phyloP scores from a whole-genome alignment of 2,113 vertebrate genomes.

The Myiozetetes cayanensis region DNA sequence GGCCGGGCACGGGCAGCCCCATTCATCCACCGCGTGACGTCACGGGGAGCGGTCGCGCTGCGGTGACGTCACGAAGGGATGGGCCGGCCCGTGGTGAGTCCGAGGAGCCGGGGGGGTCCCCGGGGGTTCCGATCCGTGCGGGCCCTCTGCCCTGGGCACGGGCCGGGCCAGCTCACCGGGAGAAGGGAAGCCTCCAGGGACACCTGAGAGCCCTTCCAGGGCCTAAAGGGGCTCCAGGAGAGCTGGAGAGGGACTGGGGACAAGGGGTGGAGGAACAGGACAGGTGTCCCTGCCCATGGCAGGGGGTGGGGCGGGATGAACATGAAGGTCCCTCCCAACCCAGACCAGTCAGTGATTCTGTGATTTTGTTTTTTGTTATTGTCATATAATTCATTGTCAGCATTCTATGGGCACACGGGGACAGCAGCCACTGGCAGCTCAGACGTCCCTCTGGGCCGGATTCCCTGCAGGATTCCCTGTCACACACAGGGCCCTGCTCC shows the following conservation, averaged over 20 bases:
- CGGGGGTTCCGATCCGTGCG: background rate
- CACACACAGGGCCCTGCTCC: background rate
- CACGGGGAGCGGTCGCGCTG: background rate
- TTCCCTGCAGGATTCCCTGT: background rate
- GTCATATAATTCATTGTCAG: background rate
- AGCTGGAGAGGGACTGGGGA: background rate
- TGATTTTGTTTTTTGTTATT: background rate
- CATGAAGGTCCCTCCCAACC: accelerated
- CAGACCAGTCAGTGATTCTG: too few species aligned
- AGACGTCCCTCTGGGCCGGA: too few species aligned
- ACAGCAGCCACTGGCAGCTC: background rate
- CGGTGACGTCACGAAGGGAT: background rate
- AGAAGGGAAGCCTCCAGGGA: background rate
- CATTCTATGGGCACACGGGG: background rate
- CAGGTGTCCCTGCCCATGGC: background rate
- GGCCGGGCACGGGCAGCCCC: too few species aligned
- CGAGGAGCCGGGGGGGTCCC: too few species aligned
- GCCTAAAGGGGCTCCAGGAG: background rate
- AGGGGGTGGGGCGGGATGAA: accelerated
- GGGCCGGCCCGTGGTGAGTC: background rate
- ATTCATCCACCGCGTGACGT: background rate
- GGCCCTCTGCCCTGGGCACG: background rate
- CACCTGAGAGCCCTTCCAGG: background rate
- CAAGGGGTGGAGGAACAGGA: background rate
- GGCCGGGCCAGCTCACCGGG: too few species aligned